A percentile compares a stretch with the other conserved stretches of the same genome.
Evolutionary conservation across 2,888 invertebrate genomes (phyloP).

Genomic region (Onchidella celtica): DNA sequence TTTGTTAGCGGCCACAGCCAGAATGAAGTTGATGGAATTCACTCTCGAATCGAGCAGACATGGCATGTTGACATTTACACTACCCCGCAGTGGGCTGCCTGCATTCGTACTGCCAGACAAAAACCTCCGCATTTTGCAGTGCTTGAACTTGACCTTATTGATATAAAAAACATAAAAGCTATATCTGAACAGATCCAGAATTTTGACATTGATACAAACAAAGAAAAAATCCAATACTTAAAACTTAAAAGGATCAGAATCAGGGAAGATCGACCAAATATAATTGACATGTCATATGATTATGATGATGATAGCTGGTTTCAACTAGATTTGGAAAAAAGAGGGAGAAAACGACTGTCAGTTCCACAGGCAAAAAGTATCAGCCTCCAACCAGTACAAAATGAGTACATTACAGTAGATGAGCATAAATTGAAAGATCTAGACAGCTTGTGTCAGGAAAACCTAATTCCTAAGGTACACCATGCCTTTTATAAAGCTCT

Average conservation of each 20-base stretch:
- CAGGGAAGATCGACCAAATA: background rate
- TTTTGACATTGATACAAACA: background rate
- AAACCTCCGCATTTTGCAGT: background rate
- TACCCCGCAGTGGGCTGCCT: background rate
- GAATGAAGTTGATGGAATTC: background rate
- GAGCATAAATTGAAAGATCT: background rate
- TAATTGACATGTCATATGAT: background rate
- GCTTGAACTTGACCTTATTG: background rate
- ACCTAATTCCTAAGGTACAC: background rate
- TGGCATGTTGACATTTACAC: background rate
- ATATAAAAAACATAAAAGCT: background rate
- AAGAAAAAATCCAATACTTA: background rate
- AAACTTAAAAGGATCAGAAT: background rate
- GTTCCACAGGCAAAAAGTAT: background rate
- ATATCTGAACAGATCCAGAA: background rate
- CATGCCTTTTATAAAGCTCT: background rate
- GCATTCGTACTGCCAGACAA: background rate
- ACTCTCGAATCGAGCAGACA: background rate
- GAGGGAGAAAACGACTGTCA: background rate
- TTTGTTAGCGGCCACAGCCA: background rate
- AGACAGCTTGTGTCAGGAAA: background rate
- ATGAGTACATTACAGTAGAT: background rate
- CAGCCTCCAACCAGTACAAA: background rate
- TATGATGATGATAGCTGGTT: background rate
- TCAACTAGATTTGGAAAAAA: background rate